A percentile compares a stretch with the other conserved stretches of the same genome.
Evolutionary conservation across 2,888 invertebrate species (phyloP).

Genomic region (Phrixothrix hirtus): DNA sequence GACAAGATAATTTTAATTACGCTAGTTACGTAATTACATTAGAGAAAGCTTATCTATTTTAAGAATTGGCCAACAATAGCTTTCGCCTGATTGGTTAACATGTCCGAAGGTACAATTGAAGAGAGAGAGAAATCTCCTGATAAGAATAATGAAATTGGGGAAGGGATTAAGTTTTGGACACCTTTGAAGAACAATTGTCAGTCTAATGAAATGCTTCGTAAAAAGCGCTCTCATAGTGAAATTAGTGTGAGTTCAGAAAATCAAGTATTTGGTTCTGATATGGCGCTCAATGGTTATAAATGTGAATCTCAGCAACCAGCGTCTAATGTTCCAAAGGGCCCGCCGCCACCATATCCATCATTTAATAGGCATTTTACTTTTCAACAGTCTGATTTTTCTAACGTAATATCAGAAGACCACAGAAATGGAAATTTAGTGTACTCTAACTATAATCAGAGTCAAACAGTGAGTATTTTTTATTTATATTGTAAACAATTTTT

Average conservation of each 20-base stretch:
- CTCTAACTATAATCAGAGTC: slow-evolving; percentile 1
- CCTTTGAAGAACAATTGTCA: slow-evolving; percentile 28
- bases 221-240: not conserved
- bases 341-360: slow-evolving; percentile 34
- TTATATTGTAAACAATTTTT: too few relatives aligned
- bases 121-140: slow-evolving; percentile 22
- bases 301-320: slow-evolving; percentile 15
- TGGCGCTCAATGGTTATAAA: slow-evolving; percentile 27
- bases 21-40: too few relatives aligned
- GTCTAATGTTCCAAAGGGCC: slow-evolving; percentile 25
- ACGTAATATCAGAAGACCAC: slow-evolving; percentile 2
- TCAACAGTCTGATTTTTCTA: slow-evolving; percentile 9
- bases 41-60: too few relatives aligned
- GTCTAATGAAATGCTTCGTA: slow-evolving; percentile 25
- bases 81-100: slow-evolving; percentile 32
- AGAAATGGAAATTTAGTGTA: slow-evolving; percentile 10
- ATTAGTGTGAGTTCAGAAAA: slow-evolving; percentile 9
- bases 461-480: slow-evolving; percentile 9
- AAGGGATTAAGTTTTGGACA: slow-evolving; percentile 34
- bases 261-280: slow-evolving; percentile 21
- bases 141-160: slow-evolving; percentile 5
- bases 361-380: slow-evolving; percentile 52
- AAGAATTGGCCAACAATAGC: too few relatives aligned
- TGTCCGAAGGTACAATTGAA: slow-evolving; percentile 11
- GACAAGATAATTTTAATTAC: too few relatives aligned